phyloP scores from a whole-genome alignment of 2,888 invertebrate genomes.

The Physocephala rufipes region DNA sequence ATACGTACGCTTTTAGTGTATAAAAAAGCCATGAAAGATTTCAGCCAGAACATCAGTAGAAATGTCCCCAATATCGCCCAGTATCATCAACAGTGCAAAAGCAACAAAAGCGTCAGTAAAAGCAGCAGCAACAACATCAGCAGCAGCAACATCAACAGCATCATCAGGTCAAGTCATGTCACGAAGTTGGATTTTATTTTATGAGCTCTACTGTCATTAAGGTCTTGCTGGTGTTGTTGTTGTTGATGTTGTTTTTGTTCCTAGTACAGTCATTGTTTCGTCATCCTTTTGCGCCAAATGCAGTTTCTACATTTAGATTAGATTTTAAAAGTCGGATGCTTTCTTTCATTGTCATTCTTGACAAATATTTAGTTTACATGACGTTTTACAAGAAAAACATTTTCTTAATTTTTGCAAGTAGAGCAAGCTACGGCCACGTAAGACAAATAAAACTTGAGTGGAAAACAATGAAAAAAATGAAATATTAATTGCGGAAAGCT shows the following conservation, averaged over 20 bases:
- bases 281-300: slow-evolving; percentile 2
- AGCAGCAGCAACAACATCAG: slow-evolving; percentile 9
- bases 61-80: slow-evolving; percentile 25
- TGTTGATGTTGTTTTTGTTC: slow-evolving; percentile 8
- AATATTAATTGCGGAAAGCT: background rate
- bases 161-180: slow-evolving; percentile 32
- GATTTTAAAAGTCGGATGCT: background rate
- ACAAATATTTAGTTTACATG: background rate
- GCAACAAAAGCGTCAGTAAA: background rate
- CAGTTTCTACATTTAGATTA: background rate
- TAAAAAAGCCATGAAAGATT: slow-evolving; percentile 2
- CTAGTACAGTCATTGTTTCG: slow-evolving; percentile 5
- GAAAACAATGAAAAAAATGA: background rate
- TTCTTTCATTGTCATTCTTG: background rate
- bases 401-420: background rate
- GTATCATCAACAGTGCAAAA: no score
- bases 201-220: slow-evolving; percentile 9
- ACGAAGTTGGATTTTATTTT: slow-evolving; percentile 22
- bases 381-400: background rate
- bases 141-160: slow-evolving; percentile 17
- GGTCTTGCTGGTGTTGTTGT: slow-evolving; percentile 6
- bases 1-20: background rate
- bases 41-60: slow-evolving; percentile 1
- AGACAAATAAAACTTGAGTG: background rate
- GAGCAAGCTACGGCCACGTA: background rate